Percentiles rank a stretch among this genome's conserved stretches.
These are phyloP conservation scores for Sepiola atlantica DNA, from an alignment of 2,888 invertebrate species.

Conservation along the genomic window DNA sequence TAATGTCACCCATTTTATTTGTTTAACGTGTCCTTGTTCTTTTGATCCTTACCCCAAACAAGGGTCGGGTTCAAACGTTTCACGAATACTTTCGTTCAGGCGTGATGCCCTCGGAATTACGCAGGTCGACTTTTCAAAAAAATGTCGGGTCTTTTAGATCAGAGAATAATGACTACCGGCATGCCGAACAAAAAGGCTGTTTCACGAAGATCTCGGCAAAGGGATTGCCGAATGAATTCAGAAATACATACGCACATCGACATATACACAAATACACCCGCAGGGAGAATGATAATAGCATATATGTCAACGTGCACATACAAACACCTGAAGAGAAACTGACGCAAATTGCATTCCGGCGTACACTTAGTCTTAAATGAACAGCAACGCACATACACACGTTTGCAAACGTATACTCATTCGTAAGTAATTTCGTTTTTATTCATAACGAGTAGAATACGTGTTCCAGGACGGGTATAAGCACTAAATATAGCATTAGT, in stretches of 20 bases:
- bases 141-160: not conserved
- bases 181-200: not conserved
- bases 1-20: not conserved
- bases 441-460: too few relatives aligned
- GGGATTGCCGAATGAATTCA: not conserved
- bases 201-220: not conserved
- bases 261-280: not conserved
- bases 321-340: not conserved
- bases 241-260: not conserved
- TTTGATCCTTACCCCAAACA: not conserved
- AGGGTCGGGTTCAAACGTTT: not conserved
- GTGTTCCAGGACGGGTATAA: too few relatives aligned
- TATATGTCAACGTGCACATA: too few relatives aligned
- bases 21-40: not conserved
- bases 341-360: not conserved
- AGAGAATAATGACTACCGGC: not conserved
- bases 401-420: not conserved
- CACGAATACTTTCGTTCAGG: not conserved
- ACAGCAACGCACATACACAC: not conserved
- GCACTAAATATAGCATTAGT: too few relatives aligned
- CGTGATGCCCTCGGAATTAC: not conserved
- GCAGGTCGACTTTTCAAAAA: not conserved
- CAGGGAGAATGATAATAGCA: not conserved
- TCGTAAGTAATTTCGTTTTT: not conserved
- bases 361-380: not conserved